Percentiles rank a stretch among this genome's conserved stretches.
These are phyloP conservation scores for Epizoanthus rinbou DNA, from an alignment of 92 coral and sea anemone genomes.

Conservation along the genomic window DNA sequence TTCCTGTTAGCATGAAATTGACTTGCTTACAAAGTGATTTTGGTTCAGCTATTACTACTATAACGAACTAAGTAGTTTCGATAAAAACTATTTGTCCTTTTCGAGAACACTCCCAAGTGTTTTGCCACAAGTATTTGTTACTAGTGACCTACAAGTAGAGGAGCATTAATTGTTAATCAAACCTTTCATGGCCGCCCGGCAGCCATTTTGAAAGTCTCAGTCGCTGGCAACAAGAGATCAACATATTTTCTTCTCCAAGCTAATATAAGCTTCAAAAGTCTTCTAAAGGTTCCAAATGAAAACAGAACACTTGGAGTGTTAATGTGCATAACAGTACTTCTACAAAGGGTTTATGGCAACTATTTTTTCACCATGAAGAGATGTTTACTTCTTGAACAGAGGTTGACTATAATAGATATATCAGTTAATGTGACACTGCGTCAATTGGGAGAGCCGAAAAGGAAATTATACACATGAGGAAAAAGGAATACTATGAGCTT, in stretches of 20 bases:
- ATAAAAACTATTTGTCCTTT: neutral
- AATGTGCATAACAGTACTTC: too few species aligned
- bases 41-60: neutral
- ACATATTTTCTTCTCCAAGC: neutral
- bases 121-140: slow-evolving; percentile 38
- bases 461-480: slow-evolving; percentile 59
- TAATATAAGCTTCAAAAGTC: neutral
- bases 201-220: slow-evolving; percentile 28
- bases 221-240: neutral
- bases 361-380: too few species aligned
- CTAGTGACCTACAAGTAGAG: slow-evolving; percentile 36
- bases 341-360: neutral
- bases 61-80: neutral
- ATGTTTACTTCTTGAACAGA: neutral
- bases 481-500: slow-evolving; percentile 65
- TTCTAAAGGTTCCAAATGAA: neutral
- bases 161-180: slow-evolving; percentile 21
- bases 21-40: neutral
- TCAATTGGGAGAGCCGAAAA: neutral
- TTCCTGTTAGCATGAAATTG: neutral
- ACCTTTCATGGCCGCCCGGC: slow-evolving; percentile 24
- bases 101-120: neutral
- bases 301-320: neutral
- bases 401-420: neutral
- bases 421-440: neutral